Conservation (phyloP, 2,797 vertebrate species). For the Rhynchotus rufescens region DNA sequence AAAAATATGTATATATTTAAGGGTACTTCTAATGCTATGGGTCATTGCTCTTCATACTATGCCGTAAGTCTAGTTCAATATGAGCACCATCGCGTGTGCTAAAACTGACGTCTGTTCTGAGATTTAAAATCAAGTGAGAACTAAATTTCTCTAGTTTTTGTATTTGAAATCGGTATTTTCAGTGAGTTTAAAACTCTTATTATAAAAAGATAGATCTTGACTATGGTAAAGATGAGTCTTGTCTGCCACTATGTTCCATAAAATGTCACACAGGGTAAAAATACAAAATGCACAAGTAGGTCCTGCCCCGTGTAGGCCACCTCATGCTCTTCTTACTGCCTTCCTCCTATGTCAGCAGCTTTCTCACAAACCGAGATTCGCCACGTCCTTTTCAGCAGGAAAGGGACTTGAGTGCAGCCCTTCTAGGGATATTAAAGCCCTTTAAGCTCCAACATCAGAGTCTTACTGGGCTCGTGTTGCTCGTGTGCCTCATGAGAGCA, state of each 20-base stretch:
- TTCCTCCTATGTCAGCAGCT: not conserved
- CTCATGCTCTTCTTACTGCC: not conserved
- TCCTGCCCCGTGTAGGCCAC: not conserved
- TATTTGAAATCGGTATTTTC: not conserved
- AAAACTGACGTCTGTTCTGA: not conserved
- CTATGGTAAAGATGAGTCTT: not conserved
- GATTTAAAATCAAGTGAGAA: not conserved
- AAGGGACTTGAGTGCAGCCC: not conserved
- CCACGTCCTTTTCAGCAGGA: not conserved
- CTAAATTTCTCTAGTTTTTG: not conserved
- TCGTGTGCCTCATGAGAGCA: too few relatives aligned
- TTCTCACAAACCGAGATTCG: not conserved
- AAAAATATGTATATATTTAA: not conserved
- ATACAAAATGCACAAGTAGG: fast-evolving
- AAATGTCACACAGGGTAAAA: not conserved
- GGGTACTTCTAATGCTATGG: not conserved
- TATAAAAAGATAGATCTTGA: not conserved
- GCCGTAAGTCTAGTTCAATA: not conserved
- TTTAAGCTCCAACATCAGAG: not conserved
- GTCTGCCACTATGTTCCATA: not conserved
- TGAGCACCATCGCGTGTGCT: fast-evolving
- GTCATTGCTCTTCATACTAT: not conserved
- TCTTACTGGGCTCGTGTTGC: not conserved
- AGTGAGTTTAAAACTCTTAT: not conserved
- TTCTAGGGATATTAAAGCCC: not conserved